phyloP scores from a whole-genome alignment of 2,113 vertebrate genomes.

The Chaetura pelagica region DNA sequence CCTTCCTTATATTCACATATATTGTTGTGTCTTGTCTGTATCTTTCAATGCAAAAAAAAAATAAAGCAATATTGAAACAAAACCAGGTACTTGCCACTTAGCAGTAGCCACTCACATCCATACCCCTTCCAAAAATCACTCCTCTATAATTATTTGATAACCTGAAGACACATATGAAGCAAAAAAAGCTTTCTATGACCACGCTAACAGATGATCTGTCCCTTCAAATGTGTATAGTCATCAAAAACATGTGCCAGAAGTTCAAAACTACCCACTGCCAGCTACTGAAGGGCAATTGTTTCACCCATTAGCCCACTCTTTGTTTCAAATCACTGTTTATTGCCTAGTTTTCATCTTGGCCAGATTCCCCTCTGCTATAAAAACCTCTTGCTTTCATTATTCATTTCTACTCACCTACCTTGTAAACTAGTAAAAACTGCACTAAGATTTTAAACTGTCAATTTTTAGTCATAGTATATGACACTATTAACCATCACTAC shows the following conservation, averaged over 20 bases:
- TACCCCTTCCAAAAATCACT: background rate
- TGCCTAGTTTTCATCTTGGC: background rate
- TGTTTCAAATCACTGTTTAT: background rate
- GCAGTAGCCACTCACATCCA: fast-evolving
- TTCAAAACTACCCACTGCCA: background rate
- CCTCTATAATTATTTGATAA: background rate
- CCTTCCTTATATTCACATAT: background rate
- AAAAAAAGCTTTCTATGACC: background rate
- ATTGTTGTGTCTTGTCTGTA: background rate
- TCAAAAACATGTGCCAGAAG: background rate
- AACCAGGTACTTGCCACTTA: background rate
- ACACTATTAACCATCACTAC: background rate
- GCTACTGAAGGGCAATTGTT: background rate
- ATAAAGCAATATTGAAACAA: background rate
- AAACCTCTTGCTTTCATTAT: background rate
- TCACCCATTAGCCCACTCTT: background rate
- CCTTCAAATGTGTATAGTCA: background rate
- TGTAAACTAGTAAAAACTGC: background rate
- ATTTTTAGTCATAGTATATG: background rate
- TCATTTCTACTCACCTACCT: background rate
- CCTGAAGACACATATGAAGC: background rate
- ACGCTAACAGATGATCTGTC: background rate
- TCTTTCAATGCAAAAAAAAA: background rate
- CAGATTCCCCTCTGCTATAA: background rate
- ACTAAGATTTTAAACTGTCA: background rate